phyloP scores from a whole-genome alignment of 2,113 vertebrate species.

The Mustela nigripes region DNA sequence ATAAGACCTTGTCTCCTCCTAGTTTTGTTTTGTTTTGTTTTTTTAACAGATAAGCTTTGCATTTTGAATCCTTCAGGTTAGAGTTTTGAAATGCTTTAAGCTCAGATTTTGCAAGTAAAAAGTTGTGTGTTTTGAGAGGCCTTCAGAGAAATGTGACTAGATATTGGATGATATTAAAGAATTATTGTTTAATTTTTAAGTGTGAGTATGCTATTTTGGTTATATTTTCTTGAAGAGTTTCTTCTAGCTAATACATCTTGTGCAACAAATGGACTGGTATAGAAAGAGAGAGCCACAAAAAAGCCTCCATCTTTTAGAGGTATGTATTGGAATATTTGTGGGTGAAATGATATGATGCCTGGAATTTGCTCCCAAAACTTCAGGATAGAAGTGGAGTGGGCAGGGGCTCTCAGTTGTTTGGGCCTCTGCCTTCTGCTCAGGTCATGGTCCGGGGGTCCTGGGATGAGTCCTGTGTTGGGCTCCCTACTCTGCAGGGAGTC shows the following conservation, averaged over 20 bases:
- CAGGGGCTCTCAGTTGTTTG: no score
- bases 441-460: no score
- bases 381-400: not conserved
- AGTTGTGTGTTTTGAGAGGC: not conserved
- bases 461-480: no score
- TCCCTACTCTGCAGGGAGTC: no score
- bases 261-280: not conserved
- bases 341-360: not conserved
- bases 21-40: not conserved
- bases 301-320: not conserved
- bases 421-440: no score
- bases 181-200: constrained; percentile 1
- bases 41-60: not conserved
- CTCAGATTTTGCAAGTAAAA: not conserved
- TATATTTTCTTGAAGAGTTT: not conserved
- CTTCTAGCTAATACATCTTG: not conserved
- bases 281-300: not conserved
- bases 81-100: constrained; percentile 40
- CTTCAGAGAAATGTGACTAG: not conserved
- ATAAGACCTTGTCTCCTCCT: not conserved
- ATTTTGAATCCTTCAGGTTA: not conserved
- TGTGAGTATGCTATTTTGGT: not conserved
- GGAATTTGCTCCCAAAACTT: constrained; percentile 46
- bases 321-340: constrained; percentile 22
- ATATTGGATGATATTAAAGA: constrained; percentile 38